These are phyloP conservation scores for Cryptoblepharus egeriae DNA, from an alignment of 2,797 vertebrate genomes.

Conservation along the genomic window DNA sequence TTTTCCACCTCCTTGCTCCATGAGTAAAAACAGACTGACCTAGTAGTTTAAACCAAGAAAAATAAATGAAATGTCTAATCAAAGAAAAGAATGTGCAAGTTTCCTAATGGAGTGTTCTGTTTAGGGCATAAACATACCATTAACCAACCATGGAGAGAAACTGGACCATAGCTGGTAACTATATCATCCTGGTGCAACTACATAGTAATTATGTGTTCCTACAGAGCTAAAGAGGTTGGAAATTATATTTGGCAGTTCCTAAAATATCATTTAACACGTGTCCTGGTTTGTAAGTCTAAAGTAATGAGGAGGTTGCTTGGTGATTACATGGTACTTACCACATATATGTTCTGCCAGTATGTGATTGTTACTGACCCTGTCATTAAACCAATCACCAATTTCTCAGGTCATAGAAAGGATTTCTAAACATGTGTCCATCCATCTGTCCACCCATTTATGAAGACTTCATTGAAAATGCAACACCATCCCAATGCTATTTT, in stretches of 20 bases:
- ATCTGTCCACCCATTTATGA: constrained; percentile 59
- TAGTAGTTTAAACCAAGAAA: constrained; percentile 14
- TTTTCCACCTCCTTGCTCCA: constrained; percentile 12
- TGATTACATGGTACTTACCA: constrained; percentile 76
- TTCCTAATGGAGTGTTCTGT: constrained; percentile 25
- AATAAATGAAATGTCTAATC: constrained; percentile 31
- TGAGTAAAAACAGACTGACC: not conserved
- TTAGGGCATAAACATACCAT: constrained; percentile 49
- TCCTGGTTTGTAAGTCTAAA: constrained; percentile 78
- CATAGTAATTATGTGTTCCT: constrained; percentile 67
- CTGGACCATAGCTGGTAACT: constrained; percentile 68
- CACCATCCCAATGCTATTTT: constrained; percentile 63
- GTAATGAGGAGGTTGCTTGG: constrained; percentile 76
- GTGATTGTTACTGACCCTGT: constrained; percentile 67
- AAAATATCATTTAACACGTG: constrained; percentile 79
- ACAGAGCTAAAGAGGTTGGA: constrained; percentile 61
- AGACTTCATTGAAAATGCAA: constrained; percentile 72
- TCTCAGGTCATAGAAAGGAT: constrained; percentile 69
- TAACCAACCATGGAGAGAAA: constrained; percentile 55
- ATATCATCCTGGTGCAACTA: constrained; percentile 64
- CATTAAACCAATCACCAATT: constrained; percentile 72
- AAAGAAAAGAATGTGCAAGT: not conserved
- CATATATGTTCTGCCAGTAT: constrained; percentile 73
- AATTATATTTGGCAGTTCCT: constrained; percentile 71
- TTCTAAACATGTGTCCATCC: constrained; percentile 55